Base-by-base conservation (phyloP, 2,888 invertebrate genomes). In the Alcis repandata region DNA sequence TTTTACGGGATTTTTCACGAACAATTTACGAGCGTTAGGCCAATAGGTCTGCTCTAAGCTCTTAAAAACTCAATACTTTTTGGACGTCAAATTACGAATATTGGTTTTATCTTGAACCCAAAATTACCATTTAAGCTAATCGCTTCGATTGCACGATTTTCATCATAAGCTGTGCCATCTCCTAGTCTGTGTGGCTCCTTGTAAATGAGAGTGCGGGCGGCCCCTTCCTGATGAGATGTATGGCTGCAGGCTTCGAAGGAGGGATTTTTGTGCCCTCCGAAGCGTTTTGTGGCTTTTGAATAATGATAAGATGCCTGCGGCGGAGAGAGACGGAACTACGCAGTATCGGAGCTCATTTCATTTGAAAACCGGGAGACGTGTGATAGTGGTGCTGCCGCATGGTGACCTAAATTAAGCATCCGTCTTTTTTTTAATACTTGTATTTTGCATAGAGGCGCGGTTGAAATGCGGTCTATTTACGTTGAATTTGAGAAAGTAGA, bases 201-300 rank as follows among this genome's bases (percentile, higher is more conserved):
- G 76, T 71, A 79, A 78, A 79, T 79, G 78, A 76, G 75, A 77
- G 76, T 76, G 75, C 73, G 76, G 69, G 63, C n/a, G 67, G 62
- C 67, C 56, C 67, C 73, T 68, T 68, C 61, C 66, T 73, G 76
- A 77, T 78, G 76, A 78, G 78, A 78, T 74, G 75, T 76, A 69
- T 71, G 71, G 68, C 66, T 67, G 67, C 68, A 70, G 67, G 69
- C 70, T 69, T 70, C 70, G 57, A 66, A 59, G 69, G 59, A 73
- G 72, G 74, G 72, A 77, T 82, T 79, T 79, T 78, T 78, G 75
- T 69, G 63, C 69, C 59, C 59, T 66, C 59, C 60, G 53, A 67
- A 73, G 68, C 75, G 71, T 68, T 75, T 59, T 67, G 62, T 70
- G 75, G 67, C 74, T 74, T 78, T 76, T 82, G 76, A 81, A 82